These are phyloP conservation scores for Anisognathus igniventris DNA, from an alignment of 2,797 vertebrate genomes.

Conservation along the genomic window DNA sequence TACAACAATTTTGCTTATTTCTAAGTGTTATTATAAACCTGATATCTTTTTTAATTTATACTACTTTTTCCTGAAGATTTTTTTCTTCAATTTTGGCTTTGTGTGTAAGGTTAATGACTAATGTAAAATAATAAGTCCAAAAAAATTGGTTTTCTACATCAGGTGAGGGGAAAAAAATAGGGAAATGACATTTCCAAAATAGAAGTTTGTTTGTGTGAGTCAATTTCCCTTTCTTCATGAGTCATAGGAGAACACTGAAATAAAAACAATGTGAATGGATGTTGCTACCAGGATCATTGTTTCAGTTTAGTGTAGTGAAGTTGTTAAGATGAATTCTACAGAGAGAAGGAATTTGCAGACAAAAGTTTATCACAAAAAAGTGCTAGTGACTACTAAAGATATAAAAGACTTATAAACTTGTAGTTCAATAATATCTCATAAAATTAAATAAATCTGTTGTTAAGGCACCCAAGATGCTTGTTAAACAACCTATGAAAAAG, in stretches of 20 bases:
- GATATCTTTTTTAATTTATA: not conserved
- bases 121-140: not conserved
- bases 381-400: not conserved
- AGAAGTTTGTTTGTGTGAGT: not conserved
- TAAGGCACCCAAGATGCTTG: slow-evolving; percentile 39
- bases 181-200: not conserved
- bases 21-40: not conserved
- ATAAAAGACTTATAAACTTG: not conserved
- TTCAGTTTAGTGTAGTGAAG: not conserved
- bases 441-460: slow-evolving; percentile 56
- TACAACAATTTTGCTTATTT: not conserved
- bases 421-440: not conserved
- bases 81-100: not conserved
- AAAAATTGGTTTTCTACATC: not conserved
- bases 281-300: not conserved
- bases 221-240: not conserved
- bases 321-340: slow-evolving; percentile 16
- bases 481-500: slow-evolving; percentile 44
- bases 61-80: not conserved
- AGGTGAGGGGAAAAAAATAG: not conserved
- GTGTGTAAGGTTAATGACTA: not conserved
- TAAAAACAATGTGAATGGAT: not conserved
- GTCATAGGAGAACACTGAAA: slow-evolving; percentile 9
- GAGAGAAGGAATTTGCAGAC: not conserved
- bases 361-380: not conserved